Evolutionary conservation across 2,888 invertebrate genomes (phyloP).

Genomic region (Luffia ferchaultella): DNA sequence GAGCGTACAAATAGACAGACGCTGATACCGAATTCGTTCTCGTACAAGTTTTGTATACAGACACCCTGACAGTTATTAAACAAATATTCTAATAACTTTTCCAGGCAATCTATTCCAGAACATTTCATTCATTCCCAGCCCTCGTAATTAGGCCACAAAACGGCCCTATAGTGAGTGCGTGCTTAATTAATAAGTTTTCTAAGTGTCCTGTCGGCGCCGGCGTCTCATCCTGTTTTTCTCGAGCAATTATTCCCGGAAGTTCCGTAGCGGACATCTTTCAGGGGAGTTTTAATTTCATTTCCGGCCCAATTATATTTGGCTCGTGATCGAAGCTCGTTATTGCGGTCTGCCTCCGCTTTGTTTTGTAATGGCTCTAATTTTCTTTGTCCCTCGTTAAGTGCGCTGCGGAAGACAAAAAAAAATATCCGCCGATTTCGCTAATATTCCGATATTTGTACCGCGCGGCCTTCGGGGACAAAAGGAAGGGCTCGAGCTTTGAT

Average conservation of each 20-base stretch:
- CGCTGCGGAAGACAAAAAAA: conserved; percentile 14
- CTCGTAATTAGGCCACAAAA: neutral
- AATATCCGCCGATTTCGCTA: conserved; percentile 2
- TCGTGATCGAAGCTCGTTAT: conserved; percentile 23
- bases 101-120: neutral
- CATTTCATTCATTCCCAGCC: neutral
- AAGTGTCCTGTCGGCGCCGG: neutral
- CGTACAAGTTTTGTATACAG: too few species aligned
- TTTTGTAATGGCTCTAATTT: conserved; percentile 23
- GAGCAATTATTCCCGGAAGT: conserved; percentile 40
- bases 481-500: neutral
- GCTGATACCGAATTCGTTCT: too few species aligned
- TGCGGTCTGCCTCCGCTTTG: conserved; percentile 23
- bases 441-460: conserved; percentile 2
- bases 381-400: conserved; percentile 18
- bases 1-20: too few species aligned
- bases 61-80: too few species aligned
- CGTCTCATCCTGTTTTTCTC: conserved; percentile 34
- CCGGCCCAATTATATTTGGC: conserved; percentile 34
- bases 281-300: conserved; percentile 39
- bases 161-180: conserved; percentile 26
- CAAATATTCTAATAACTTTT: too few species aligned
- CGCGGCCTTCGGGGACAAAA: neutral
- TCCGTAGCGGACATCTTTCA: conserved; percentile 27
- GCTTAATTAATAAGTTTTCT: conserved; percentile 52